Evolutionary conservation across 2,888 invertebrate genomes (phyloP), one percentile per base, ranked within the genome.

Genomic region (Nineta flava): DNA sequence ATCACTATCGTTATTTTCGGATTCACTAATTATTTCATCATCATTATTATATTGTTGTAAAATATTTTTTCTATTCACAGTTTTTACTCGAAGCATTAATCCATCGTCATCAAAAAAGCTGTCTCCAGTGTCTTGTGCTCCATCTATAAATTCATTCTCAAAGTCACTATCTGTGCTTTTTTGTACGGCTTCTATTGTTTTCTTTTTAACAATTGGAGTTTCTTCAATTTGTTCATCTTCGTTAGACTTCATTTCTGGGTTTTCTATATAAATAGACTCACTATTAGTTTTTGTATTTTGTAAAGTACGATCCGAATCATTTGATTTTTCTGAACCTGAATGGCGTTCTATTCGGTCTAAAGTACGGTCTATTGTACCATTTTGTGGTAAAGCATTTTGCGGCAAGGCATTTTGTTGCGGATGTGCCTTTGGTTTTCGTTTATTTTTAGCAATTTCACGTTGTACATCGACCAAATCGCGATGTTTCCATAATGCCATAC

Each of bases 401-500:
- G 71, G 69, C 50, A 68, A 62, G 51, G 70, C 68, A 6, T 70
- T 69, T 3, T 70, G 70, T 13, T 70, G 67, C 55, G 70, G 53
- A 61, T 50, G 69, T 57, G 55, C 70, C 71, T 52, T 71, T 70
- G 51, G 69, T 69, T 55, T 70, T 60, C 59, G 68, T 70, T 51
- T 68, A 66, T 58, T 55, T 51, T 54, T 58, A 47, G 51, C 57
- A 57, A 42, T 73, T 55, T 75, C 73, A 13, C 71, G 70, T 40
- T 75, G 73, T 12, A 83, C 78, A 57, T 84, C 86, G 0, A 88
- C 86, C 53, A 88, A 72, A 57, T 88, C 87, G 34, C 87, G 74
- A 62, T 88, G 88, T 60, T 83, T 82, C 88, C 88, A 88, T 49
- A 88, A 70, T 0, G 87, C 80, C 87, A 88, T 88, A 1, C 88